phyloP scores from a whole-genome alignment of 2,113 vertebrate species.

The Delphinapterus leucas region DNA sequence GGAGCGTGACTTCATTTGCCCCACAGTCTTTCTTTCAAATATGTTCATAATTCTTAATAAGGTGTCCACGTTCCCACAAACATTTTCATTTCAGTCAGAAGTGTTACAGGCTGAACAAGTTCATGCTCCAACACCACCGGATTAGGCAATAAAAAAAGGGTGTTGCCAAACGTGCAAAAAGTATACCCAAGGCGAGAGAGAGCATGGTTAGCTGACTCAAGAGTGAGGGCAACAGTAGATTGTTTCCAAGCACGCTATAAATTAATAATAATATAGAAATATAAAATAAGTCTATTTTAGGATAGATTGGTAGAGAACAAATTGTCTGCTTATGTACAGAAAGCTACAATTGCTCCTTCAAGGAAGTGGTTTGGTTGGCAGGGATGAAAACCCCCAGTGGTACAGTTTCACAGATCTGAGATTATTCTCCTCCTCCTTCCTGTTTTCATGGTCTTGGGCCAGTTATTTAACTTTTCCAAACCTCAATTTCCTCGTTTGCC shows the following conservation, averaged over 20 bases:
- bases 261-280: not conserved
- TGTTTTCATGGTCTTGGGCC: not conserved
- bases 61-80: not conserved
- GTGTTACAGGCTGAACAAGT: not conserved
- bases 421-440: not conserved
- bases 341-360: not conserved
- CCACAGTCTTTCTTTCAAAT: not conserved
- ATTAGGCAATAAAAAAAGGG: not conserved
- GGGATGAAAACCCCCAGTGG: not conserved
- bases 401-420: not conserved
- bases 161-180: not conserved
- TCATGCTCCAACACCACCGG: not conserved
- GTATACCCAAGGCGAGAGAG: not conserved
- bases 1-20: not conserved
- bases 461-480: not conserved
- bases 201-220: not conserved
- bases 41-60: not conserved
- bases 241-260: not conserved
- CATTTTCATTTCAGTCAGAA: not conserved
- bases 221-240: not conserved
- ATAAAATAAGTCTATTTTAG: not conserved
- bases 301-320: not conserved
- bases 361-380: not conserved
- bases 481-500: slow-evolving; percentile 11
- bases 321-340: not conserved